These are phyloP conservation scores for Heteromyza rotundicornis DNA, from an alignment of 2,888 invertebrate species.

Conservation along the genomic window DNA sequence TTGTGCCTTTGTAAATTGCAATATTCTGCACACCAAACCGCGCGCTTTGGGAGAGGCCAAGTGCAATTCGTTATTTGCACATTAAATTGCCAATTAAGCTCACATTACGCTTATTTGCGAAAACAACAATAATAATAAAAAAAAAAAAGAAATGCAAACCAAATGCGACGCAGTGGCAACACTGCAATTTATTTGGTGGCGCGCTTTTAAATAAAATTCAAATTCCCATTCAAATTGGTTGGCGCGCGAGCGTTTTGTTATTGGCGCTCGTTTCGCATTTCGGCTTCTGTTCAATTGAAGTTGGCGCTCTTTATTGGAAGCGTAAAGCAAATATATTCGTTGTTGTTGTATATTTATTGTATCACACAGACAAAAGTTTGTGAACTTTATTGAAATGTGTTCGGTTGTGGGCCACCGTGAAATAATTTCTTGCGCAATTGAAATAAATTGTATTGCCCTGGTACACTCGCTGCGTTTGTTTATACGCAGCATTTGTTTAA, in stretches of 20 bases:
- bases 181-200: background rate
- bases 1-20: too few relatives aligned
- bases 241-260: background rate
- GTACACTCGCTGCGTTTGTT: constrained; percentile 32
- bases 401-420: constrained; percentile 30
- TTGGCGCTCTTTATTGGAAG: constrained; percentile 37
- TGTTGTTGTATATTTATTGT: too few relatives aligned
- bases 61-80: background rate
- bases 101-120: background rate
- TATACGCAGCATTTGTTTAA: constrained; percentile 48
- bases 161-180: background rate
- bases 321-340: too few relatives aligned
- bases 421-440: constrained; percentile 51
- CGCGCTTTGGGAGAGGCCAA: background rate
- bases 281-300: constrained; percentile 52
- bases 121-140: background rate
- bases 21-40: background rate
- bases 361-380: background rate
- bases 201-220: too few relatives aligned
- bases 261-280: constrained; percentile 14
- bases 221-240: too few relatives aligned
- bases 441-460: constrained; percentile 53
- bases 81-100: background rate
- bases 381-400: constrained; percentile 3
- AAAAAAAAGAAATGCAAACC: background rate